A percentile compares a stretch with the other conserved stretches of the same genome.
phyloP scores from a whole-genome alignment of 2,113 vertebrate species.

The Odontesthes bonariensis region DNA sequence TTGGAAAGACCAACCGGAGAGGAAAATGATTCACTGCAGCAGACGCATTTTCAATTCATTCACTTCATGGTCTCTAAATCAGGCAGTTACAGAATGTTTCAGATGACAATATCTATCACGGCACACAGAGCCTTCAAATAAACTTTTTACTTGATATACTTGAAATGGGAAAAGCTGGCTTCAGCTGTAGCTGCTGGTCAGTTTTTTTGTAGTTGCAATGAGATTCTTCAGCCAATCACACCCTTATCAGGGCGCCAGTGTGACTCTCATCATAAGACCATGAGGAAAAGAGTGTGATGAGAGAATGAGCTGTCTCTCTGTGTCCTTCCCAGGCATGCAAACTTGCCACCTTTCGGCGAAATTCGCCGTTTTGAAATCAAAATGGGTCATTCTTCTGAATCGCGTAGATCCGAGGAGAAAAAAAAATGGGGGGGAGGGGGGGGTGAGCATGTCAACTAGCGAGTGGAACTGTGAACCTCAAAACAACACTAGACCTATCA shows the following conservation, averaged over 20 bases:
- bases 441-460: no score
- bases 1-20: constrained; percentile 16
- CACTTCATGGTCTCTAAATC: not conserved
- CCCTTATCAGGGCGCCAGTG: constrained; percentile 42
- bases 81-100: not conserved
- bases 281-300: constrained; percentile 46
- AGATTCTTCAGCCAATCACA: constrained; percentile 44
- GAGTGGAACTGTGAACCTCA: no score
- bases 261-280: constrained; percentile 58
- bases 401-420: no score
- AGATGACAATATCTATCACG: not conserved
- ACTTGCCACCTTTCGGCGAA: no score
- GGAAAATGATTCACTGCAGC: not conserved
- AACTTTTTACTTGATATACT: not conserved
- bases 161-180: not conserved
- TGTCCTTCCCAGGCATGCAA: no score
- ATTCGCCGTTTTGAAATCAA: no score
- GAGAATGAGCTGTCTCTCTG: constrained; percentile 39
- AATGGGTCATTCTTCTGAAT: no score
- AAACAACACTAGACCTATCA: no score
- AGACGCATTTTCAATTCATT: constrained; percentile 18
- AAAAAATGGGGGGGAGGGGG: no score
- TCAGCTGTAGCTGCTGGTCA: not conserved
- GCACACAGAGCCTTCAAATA: not conserved
- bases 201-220: constrained; percentile 12